Base-by-base conservation (phyloP, 2,888 invertebrate genomes). In the Polyploca ridens region DNA sequence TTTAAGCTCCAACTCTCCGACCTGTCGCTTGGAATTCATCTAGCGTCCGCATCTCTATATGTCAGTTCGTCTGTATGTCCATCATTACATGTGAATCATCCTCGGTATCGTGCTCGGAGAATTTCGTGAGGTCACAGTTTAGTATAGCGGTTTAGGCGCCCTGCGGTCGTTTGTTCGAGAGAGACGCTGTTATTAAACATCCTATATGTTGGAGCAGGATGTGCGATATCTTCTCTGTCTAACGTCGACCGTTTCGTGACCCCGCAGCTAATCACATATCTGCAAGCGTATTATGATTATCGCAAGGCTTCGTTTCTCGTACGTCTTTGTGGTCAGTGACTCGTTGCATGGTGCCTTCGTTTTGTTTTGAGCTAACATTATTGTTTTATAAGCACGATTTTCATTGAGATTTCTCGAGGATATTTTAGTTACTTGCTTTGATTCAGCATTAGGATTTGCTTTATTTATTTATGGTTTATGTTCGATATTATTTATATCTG, bases 121-220 rank as follows among this genome's bases (percentile, higher is more conserved):
- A 92, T 93, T 93, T 93, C 93, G 93, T 93, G 93, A 93, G 93
- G 93, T 93, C 93, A 93, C 91, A 93, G 93, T 92, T 92, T 93
- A 92, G 87, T 92, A 89, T 93, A 93, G 93, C 93, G 93, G 93
- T 91, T 88, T 89, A 87, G 88, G 90, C 89, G 93, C 91, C 91
- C 93, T 90, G 89, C 89, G 91, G 91, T 90, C 90, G 89, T 91
- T 85, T 80, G 86, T 77, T 69, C 68, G 88, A 89, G 69, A 76
- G 83, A 82, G 88, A 89, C 68, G 70, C 79, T 68, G 70, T 71
- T 79, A 88, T 85, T 69, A 68, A 69, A 70, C 72, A 71, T 75
- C 72, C 70, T 70, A 73, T 69, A 74, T 76, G 82, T 64, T 66
- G 64, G 85, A 89, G 77, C 66, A 78, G 81, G 86, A 86, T 64